A percentile compares a stretch with the other conserved stretches of the same genome.
Conservation (phyloP, 2,797 vertebrate genomes). For the Molossus molossus region DNA sequence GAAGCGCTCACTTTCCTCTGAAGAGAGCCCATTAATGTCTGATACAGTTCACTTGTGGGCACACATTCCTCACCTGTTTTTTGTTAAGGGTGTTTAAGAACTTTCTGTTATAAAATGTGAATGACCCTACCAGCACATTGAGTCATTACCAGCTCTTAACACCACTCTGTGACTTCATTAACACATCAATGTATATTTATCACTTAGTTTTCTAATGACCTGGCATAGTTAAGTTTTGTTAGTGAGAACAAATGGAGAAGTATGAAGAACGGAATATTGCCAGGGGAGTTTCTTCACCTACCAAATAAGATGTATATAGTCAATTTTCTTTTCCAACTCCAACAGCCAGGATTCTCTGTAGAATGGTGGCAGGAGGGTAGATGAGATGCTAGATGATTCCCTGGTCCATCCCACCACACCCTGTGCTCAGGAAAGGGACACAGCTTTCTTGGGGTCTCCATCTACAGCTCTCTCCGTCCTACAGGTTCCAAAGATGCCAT, state of each 20-base stretch:
- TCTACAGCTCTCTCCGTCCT: background rate
- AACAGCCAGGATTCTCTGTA: background rate
- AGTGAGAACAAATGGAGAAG: background rate
- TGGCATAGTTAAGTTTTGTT: background rate
- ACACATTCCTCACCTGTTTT: background rate
- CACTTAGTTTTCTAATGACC: conserved; percentile 33
- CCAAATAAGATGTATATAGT: background rate
- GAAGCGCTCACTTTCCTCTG: background rate
- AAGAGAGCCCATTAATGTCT: background rate
- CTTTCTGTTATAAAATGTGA: conserved; percentile 16
- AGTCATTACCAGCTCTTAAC: background rate
- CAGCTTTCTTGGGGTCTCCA: background rate
- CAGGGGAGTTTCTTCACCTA: conserved; percentile 24
- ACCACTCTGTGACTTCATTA: background rate
- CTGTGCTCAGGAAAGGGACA: background rate
- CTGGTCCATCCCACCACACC: background rate
- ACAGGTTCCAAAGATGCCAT: background rate
- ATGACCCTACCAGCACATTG: background rate
- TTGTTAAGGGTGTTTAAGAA: conserved; percentile 15
- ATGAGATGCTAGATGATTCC: background rate
- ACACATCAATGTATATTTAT: background rate
- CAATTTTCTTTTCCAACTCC: background rate
- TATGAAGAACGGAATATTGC: background rate
- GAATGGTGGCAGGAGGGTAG: background rate
- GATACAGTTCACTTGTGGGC: background rate